A percentile compares a stretch with the other conserved stretches of the same genome.
phyloP scores from a whole-genome alignment of 2,888 invertebrate genomes.

The Epiblema foenella region DNA sequence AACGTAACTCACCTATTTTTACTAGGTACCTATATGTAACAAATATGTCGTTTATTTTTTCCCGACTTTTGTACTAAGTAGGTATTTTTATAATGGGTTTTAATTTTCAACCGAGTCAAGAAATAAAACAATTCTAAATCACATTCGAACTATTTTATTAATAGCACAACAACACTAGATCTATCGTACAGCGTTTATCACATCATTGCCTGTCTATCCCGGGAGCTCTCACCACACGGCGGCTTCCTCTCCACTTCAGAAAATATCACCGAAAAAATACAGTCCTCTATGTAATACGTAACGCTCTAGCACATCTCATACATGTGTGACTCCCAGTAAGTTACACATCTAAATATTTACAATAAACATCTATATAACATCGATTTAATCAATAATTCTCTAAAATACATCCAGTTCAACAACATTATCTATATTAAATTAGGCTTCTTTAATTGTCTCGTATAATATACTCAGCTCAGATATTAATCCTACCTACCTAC shows the following conservation, averaged over 20 bases:
- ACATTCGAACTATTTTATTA: constrained; percentile 83
- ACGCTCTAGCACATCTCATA: constrained; percentile 75
- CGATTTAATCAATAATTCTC: constrained; percentile 83
- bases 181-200: constrained; percentile 77
- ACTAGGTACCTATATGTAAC: too few relatives aligned
- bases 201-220: constrained; percentile 66
- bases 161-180: constrained; percentile 84
- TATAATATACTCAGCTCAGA: constrained; percentile 69
- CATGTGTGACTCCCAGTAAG: constrained; percentile 67
- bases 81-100: too few relatives aligned
- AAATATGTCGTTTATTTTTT: too few relatives aligned
- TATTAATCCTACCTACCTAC: constrained; percentile 48
- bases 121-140: constrained; percentile 40
- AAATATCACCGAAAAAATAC: constrained; percentile 85
- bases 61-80: too few relatives aligned
- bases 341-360: constrained; percentile 80
- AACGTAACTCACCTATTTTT: too few relatives aligned
- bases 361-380: constrained; percentile 85
- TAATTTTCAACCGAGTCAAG: too few relatives aligned
- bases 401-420: constrained; percentile 84
- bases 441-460: constrained; percentile 72
- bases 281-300: constrained; percentile 72
- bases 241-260: constrained; percentile 64
- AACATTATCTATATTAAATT: constrained; percentile 77
- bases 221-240: constrained; percentile 74